Percentiles rank a stretch among this genome's conserved stretches.
phyloP scores from a whole-genome alignment of 2,113 vertebrate genomes.

The Condylura cristata region DNA sequence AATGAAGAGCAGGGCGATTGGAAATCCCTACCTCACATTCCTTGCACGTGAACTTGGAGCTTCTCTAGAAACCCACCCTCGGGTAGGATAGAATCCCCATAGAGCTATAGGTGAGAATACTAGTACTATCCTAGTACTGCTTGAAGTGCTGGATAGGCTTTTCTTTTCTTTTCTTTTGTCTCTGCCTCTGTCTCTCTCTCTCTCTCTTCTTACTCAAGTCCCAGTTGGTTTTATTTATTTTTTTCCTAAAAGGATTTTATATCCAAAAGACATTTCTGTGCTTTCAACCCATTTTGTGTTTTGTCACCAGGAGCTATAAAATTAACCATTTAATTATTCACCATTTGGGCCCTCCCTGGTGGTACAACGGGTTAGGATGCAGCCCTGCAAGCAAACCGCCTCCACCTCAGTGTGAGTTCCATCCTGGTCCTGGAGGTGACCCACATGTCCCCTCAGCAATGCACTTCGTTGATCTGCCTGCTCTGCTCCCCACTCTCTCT shows the following conservation, averaged over 20 bases:
- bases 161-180: too few relatives aligned
- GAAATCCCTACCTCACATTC: not conserved
- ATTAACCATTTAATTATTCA: not conserved
- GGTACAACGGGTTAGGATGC: too few relatives aligned
- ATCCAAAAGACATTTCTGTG: not conserved
- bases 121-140: not conserved
- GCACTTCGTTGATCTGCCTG: too few relatives aligned
- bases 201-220: too few relatives aligned
- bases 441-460: too few relatives aligned
- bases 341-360: too few relatives aligned
- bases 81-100: not conserved
- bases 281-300: not conserved
- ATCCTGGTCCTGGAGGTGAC: too few relatives aligned
- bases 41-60: not conserved
- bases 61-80: not conserved
- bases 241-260: not conserved
- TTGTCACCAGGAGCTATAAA: not conserved
- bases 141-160: too few relatives aligned
- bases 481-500: too few relatives aligned
- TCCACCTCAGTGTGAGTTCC: too few relatives aligned
- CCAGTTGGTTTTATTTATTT: not conserved
- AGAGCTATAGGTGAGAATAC: not conserved
- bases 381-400: too few relatives aligned
- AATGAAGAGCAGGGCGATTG: not conserved
- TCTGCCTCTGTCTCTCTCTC: too few relatives aligned